Base-by-base conservation (phyloP, 92 coral and sea anemone genomes). In the Epizoanthus rinbou region DNA sequence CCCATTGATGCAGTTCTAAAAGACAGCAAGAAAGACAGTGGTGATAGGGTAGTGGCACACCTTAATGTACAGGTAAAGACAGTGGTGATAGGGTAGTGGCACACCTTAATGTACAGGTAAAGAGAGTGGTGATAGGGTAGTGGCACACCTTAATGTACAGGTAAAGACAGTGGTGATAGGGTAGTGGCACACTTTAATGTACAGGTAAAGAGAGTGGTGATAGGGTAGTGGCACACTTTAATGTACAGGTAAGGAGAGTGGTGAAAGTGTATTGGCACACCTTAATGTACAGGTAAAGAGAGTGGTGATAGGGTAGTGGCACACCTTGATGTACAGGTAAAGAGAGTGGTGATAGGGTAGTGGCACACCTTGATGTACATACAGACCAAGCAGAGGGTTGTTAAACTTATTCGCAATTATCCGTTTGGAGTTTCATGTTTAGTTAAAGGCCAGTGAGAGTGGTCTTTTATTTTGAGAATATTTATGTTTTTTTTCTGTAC, bases 11-110 rank as follows among this genome's bases (percentile, higher is more conserved):
- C 99, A 25, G 92, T 96, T 60, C 89, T 91, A 13, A 96, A 86
- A 83, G 99, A 96, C 73, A 87, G 91, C 52, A 90, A 88, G 85
- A 91, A 93, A 84, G 98, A 96, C 72, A 96, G 98, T 52, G 80
- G 90, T 85, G 99, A 96, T 56, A 90, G 98, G 68, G 98, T 96
- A 53, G 95, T 94, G 25, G 99, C 99, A 25, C 99, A 96, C 79
- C 99, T 96, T 67, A 96, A 96, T 87, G 96, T 96, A 57, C 99
- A 96, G 97, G 99, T 96, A 80, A 53, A 43, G 54, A 47, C 54
- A 47, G 15, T 47, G 54, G 54, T 47, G 54, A 47, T 8, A 7
- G 54, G 54, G 54, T 47, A 8, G 13, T 47, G 14, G 15, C 13
- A 7, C 15, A 47, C 54, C 54, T 47, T 47, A 47, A 45, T 57